Conservation (phyloP, 1,140 invertebrate genomes). For the Melanaphis sacchari region DNA sequence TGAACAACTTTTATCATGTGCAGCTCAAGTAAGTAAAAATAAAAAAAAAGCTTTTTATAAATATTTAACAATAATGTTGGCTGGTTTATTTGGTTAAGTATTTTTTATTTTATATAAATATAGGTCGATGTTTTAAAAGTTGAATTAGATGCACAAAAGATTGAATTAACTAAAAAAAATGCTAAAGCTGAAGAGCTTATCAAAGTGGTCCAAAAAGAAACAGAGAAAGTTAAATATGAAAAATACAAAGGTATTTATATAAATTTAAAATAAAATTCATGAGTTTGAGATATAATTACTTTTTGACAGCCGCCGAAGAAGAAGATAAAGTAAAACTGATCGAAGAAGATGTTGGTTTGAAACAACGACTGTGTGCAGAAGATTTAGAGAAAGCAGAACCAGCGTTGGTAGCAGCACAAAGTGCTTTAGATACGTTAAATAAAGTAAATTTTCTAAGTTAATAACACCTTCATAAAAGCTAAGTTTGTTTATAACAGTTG, state of each 20-base stretch:
- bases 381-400: slow-evolving; percentile 92
- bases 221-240: slow-evolving; percentile 87
- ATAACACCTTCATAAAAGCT: background rate
- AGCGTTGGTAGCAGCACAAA: slow-evolving; percentile 84
- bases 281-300: background rate
- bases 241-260: slow-evolving; percentile 74
- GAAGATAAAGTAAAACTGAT: slow-evolving; percentile 89
- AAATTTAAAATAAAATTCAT: background rate
- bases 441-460: slow-evolving; percentile 68
- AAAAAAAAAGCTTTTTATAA: background rate
- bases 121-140: slow-evolving; percentile 76
- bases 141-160: slow-evolving; percentile 86
- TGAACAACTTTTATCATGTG: slow-evolving; percentile 82
- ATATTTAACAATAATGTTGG: background rate
- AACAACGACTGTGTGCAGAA: slow-evolving; percentile 85
- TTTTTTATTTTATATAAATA: slow-evolving; percentile 60
- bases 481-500: background rate
- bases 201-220: slow-evolving; percentile 86
- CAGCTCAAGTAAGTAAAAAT: slow-evolving; percentile 72
- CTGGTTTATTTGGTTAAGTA: background rate
- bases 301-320: slow-evolving; percentile 73
- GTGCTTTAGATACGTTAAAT: slow-evolving; percentile 90
- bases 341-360: slow-evolving; percentile 84
- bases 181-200: slow-evolving; percentile 90
- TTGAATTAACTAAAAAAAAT: slow-evolving; percentile 87